phyloP scores from a whole-genome alignment of 1,140 invertebrate genomes.

The Scaptomyza graminum region DNA sequence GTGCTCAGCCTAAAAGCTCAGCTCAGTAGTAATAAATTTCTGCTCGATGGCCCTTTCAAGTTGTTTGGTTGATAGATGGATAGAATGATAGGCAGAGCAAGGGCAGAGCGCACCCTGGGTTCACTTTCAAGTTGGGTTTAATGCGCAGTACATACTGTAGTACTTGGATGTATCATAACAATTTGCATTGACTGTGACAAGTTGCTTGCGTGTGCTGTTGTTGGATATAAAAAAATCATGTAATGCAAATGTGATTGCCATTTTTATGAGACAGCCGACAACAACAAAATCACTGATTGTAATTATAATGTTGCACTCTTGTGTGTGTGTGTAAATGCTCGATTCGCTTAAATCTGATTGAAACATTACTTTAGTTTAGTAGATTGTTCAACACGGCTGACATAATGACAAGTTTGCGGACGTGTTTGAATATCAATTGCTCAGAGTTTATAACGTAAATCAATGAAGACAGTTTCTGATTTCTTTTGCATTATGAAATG shows the following conservation, averaged over 20 bases:
- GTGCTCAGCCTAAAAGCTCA: neutral
- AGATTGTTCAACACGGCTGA: conserved; percentile 53
- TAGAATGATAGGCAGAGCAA: conserved; percentile 6
- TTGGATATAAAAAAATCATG: conserved; percentile 43
- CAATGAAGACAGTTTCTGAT: conserved; percentile 4
- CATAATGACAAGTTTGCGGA: conserved; percentile 56
- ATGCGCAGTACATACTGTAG: conserved; percentile 48
- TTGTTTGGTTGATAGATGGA: neutral
- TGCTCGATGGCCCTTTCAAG: conserved; percentile 29
- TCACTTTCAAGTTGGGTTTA: conserved; percentile 28
- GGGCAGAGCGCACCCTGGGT: conserved; percentile 30
- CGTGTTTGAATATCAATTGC: conserved; percentile 27
- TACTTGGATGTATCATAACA: conserved; percentile 23
- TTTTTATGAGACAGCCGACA: conserved; percentile 59
- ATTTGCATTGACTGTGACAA: conserved; percentile 37
- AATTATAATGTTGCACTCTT: conserved; percentile 33
- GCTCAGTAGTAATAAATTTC: conserved; percentile 15
- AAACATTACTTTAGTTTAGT: conserved; percentile 58
- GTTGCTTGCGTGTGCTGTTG: neutral
- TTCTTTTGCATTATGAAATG: conserved; percentile 8
- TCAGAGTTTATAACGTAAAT: conserved; percentile 1
- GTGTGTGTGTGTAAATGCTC: too few species aligned
- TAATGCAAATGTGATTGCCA: conserved; percentile 73
- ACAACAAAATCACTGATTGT: conserved; percentile 3
- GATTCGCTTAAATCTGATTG: conserved; percentile 39